A percentile compares a stretch with the other conserved stretches of the same genome.
Evolutionary conservation across 1,140 invertebrate species (phyloP).

Genomic region (Bombus cullumanus): DNA sequence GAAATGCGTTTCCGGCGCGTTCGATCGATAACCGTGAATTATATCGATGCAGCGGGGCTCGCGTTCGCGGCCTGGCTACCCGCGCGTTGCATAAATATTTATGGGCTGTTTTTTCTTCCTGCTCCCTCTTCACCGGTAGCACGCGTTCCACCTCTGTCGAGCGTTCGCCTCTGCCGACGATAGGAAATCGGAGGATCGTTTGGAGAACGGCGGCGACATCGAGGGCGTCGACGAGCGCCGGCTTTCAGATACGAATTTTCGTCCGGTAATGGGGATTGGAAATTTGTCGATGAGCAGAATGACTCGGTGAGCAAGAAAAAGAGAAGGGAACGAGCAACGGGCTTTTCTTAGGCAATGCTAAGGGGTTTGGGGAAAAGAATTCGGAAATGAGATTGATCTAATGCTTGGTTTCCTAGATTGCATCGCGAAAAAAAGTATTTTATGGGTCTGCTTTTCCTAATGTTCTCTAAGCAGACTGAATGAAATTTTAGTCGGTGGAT

Average conservation of each 20-base stretch:
- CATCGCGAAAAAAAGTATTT: too few relatives aligned
- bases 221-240: neutral
- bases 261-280: constrained; percentile 21
- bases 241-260: neutral
- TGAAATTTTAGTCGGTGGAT: neutral
- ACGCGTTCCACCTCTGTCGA: neutral
- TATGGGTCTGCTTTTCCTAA: too few relatives aligned
- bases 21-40: constrained; percentile 53
- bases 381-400: too few relatives aligned
- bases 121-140: neutral
- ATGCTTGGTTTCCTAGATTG: too few relatives aligned
- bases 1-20: constrained; percentile 24
- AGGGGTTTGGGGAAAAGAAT: too few relatives aligned
- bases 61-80: neutral
- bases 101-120: constrained; percentile 2
- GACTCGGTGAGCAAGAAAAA: neutral
- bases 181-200: constrained; percentile 3
- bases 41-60: constrained; percentile 46
- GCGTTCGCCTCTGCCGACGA: neutral
- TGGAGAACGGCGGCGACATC: neutral
- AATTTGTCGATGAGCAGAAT: constrained; percentile 11
- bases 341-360: neutral
- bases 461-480: too few relatives aligned
- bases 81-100: constrained; percentile 43
- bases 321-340: too few relatives aligned